phyloP scores from a whole-genome alignment of 2,888 invertebrate genomes.

The Xestia c-nigrum region DNA sequence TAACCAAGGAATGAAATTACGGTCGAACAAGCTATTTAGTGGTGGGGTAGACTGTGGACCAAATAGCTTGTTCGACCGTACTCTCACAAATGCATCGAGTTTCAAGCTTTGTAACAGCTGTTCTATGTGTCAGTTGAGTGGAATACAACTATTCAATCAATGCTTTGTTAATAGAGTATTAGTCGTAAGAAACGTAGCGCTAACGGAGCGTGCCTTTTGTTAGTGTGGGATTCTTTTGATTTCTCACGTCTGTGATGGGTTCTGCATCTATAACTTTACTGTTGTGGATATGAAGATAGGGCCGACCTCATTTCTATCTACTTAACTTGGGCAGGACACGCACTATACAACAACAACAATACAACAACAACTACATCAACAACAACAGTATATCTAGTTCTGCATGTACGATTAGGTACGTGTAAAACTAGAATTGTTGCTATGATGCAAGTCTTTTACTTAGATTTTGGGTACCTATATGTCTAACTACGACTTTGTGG shows the following conservation, averaged over 20 bases:
- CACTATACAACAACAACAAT: neutral
- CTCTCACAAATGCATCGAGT: neutral
- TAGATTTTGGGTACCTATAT: no score
- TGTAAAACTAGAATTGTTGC: neutral
- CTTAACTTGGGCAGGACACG: neutral
- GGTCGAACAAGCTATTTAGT: no score
- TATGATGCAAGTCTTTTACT: neutral
- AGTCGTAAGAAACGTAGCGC: slow-evolving; percentile 14
- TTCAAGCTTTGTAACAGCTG: neutral
- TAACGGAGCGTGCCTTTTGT: slow-evolving; percentile 20
- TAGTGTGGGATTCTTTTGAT: slow-evolving; percentile 11
- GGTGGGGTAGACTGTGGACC: no score
- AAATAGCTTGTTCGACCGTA: neutral
- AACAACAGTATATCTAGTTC: no score
- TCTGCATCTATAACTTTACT: neutral
- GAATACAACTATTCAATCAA: slow-evolving; percentile 21
- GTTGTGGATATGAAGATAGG: neutral
- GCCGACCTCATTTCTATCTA: neutral
- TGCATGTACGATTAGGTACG: neutral
- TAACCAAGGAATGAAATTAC: neutral
- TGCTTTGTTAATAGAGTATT: slow-evolving; percentile 7
- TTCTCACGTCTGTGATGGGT: slow-evolving; percentile 8
- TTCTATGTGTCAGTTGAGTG: neutral
- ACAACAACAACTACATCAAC: no score
- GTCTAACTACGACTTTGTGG: neutral